Conservation (phyloP, 1,140 invertebrate genomes). For the Halictus rubicundus region DNA sequence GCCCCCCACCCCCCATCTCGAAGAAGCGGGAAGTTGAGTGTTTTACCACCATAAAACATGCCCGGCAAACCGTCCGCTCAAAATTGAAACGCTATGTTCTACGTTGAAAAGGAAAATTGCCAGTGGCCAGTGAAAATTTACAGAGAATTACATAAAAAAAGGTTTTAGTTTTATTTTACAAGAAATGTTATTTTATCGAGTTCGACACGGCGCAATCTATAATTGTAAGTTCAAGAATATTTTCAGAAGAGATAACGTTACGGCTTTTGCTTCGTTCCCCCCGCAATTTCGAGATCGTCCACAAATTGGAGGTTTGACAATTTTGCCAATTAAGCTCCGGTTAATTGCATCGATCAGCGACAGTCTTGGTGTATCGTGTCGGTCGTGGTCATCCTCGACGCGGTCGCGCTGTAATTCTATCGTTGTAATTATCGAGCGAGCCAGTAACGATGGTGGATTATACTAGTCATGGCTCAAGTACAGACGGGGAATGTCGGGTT, state of each 20-base stretch:
- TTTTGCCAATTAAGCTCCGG: slow-evolving; percentile 21
- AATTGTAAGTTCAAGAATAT: no score
- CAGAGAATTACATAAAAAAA: no score
- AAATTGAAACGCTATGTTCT: no score
- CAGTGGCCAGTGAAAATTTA: no score
- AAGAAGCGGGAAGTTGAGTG: neutral
- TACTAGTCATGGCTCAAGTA: slow-evolving; percentile 19
- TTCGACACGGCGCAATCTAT: no score
- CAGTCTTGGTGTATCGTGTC: slow-evolving; percentile 10
- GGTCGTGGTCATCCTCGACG: neutral
- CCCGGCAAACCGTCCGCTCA: no score
- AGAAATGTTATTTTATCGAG: no score
- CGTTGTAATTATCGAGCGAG: slow-evolving; percentile 31
- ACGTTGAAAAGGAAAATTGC: no score
- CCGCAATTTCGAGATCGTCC: no score
- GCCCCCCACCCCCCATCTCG: neutral
- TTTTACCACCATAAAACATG: neutral
- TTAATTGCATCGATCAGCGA: slow-evolving; percentile 25
- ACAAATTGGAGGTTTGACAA: slow-evolving; percentile 20
- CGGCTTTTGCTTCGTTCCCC: no score
- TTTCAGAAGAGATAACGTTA: no score
- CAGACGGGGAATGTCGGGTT: slow-evolving; percentile 4
- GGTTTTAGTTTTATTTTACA: no score
- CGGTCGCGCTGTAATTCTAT: slow-evolving; percentile 31
- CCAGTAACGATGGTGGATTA: slow-evolving; percentile 36